phyloP scores from a whole-genome alignment of 2,797 vertebrate species.

The Cirrhinus molitorella region DNA sequence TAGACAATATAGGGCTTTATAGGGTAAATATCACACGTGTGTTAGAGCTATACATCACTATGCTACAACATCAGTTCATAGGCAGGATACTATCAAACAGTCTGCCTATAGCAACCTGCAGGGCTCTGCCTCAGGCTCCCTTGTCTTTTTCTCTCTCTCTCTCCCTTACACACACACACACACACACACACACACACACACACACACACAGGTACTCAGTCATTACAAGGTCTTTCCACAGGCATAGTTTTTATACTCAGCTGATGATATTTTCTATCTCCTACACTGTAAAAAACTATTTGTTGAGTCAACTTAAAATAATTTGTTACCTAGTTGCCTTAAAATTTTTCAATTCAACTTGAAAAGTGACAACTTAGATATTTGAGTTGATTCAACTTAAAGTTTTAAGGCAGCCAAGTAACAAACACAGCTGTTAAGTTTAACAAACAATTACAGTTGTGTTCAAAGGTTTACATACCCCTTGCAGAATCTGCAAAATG shows the following conservation, averaged over 20 bases:
- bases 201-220: not conserved
- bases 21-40: not conserved
- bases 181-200: not conserved
- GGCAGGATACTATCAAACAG: constrained; percentile 33
- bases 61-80: constrained; percentile 38
- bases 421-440: no score
- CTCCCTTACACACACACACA: not conserved
- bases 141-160: not conserved
- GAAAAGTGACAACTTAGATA: no score
- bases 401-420: no score
- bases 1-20: not conserved
- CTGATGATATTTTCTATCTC: not conserved
- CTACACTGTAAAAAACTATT: no score
- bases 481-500: no score
- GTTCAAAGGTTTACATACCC: no score
- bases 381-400: no score
- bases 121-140: constrained; percentile 36
- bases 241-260: not conserved
- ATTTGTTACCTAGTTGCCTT: no score
- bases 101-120: constrained; percentile 31
- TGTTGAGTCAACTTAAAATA: no score
- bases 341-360: no score
- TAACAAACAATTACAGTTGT: no score
- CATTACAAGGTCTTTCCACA: not conserved
- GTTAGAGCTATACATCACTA: not conserved